These are phyloP conservation scores for Eledona agricola DNA, from an alignment of 2,888 invertebrate species.

Conservation along the genomic window DNA sequence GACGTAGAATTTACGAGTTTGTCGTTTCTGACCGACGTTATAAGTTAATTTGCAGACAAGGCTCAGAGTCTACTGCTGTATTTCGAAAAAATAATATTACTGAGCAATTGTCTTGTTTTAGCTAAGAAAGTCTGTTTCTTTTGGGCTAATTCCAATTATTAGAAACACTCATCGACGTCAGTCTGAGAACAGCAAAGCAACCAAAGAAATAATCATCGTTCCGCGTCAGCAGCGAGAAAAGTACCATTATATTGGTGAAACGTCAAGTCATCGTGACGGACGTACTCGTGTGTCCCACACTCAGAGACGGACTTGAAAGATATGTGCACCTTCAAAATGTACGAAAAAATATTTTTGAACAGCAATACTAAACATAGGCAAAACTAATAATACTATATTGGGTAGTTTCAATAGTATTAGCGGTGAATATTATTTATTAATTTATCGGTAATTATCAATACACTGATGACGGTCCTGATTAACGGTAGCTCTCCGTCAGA, in stretches of 20 bases:
- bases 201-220: constrained; percentile 36
- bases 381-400: no score
- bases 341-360: no score
- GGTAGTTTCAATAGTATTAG: no score
- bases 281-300: constrained; percentile 21
- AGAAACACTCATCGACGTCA: constrained; percentile 29
- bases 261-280: constrained; percentile 33
- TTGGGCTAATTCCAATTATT: no score
- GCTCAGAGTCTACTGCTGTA: no score
- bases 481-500: constrained; percentile 33
- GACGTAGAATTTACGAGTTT: constrained; percentile 42
- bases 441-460: no score
- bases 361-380: no score
- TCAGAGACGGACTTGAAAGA: constrained; percentile 11
- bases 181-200: constrained; percentile 32
- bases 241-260: constrained; percentile 29
- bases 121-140: no score
- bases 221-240: constrained; percentile 36
- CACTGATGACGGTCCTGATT: constrained; percentile 19
- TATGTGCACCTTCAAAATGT: no score
- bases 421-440: no score
- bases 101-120: constrained; percentile 20
- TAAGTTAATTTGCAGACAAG: no score
- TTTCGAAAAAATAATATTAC: constrained; percentile 18
- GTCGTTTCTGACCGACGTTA: constrained; percentile 33